Base-by-base conservation (phyloP, 2,888 invertebrate genomes). In the Taphrorychus bicolor region DNA sequence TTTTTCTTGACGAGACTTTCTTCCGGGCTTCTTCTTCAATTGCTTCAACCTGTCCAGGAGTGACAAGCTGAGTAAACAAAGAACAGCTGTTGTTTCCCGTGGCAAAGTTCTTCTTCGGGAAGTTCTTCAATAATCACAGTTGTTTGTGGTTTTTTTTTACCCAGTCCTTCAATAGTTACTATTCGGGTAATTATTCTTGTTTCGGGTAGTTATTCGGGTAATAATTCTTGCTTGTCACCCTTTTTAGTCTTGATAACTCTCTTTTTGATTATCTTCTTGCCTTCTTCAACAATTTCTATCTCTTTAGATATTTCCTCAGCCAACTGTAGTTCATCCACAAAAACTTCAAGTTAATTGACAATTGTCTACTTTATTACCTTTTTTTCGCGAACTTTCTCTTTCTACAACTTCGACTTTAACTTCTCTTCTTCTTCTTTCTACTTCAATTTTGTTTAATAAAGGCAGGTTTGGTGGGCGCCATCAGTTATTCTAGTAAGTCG, bases 231-330 rank as follows among this genome's bases (percentile, higher is more conserved):
- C 72, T 78, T 81, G 52, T 77, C 74, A 64, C 80, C 83, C 70
- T 74, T 81, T 5, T 80, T 81, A 70, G 83, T 84, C 65, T 79
- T 83, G 49, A 83, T 80, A 0, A 80, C 72, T 54, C 83, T 78
- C 49, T 80, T 84, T 54, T 81, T 83, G 3, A 81, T 75, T 48
- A 79, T 80, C 52, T 73, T 54, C 17, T 1, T 54, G 5, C 54
- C 54, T 23, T 54, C 54, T 11, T 75, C 70, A 16, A 71, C 70
- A 40, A 76, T 66, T 62, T 79, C 70, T 21, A 81, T 64, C 66
- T 75, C 74, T 65, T 73, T 72, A 17, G 73, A 73, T 17, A 72
- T 66, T 59, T 76, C 76, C 53, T 24, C 16, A 17, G 32, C 54
- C 4, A 54, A 16, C 2, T 71, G 69, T 48, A 59, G 59, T 54